Evolutionary conservation across 1,140 invertebrate species (phyloP).

Genomic region (Bombus affinis): DNA sequence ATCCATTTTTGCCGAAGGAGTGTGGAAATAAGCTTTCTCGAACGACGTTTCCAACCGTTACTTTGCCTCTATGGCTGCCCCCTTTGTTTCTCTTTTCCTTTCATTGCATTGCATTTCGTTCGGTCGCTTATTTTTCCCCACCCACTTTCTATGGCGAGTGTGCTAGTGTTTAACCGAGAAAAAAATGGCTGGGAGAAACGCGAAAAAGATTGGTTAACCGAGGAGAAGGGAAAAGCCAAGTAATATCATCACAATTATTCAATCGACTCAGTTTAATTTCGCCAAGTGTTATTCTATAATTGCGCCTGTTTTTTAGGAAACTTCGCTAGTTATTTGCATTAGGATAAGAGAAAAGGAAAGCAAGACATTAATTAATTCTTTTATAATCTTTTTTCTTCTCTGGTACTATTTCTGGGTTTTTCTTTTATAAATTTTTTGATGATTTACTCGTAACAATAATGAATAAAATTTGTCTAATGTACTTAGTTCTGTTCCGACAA

Average conservation of each 20-base stretch:
- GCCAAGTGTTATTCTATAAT: neutral
- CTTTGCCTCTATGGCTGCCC: constrained; percentile 1
- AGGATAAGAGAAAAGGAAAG: too few relatives aligned
- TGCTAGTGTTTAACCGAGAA: neutral
- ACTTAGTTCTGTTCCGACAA: too few relatives aligned
- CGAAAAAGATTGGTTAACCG: neutral
- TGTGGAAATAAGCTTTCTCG: constrained; percentile 73
- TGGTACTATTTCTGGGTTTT: neutral
- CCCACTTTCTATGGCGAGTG: neutral
- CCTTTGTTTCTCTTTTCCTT: constrained; percentile 48
- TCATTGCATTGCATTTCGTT: constrained; percentile 21
- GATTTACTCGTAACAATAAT: too few relatives aligned
- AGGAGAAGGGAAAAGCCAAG: neutral
- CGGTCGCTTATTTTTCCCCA: neutral
- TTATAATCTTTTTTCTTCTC: neutral
- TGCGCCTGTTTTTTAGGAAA: neutral
- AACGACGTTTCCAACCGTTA: constrained; percentile 61
- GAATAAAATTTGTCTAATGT: too few relatives aligned
- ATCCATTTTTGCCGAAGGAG: constrained; percentile 72
- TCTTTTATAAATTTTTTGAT: neutral
- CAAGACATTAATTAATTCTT: neutral
- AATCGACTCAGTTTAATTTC: neutral
- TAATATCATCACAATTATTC: neutral
- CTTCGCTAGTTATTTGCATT: neutral
- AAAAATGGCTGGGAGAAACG: neutral